These are phyloP conservation scores for Parasteatoda tepidariorum DNA, from an alignment of 1,140 invertebrate genomes.

Conservation along the genomic window DNA sequence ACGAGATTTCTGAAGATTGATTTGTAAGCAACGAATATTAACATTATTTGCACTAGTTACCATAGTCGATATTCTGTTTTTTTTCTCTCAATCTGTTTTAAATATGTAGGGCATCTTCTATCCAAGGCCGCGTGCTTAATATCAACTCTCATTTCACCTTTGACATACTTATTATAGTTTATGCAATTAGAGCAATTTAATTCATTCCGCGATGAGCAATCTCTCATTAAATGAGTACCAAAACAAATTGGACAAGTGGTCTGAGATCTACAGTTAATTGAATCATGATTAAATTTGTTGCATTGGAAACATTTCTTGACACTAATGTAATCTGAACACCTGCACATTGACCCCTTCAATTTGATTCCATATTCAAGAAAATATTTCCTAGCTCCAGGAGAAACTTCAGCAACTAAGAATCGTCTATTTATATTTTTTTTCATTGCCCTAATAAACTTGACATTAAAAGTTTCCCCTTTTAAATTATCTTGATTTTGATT, in stretches of 20 bases:
- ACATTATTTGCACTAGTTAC: neutral
- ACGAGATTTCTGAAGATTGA: neutral
- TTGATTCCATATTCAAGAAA: too few relatives aligned
- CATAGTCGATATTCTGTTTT: neutral
- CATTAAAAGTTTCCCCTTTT: too few relatives aligned
- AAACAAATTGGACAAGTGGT: neutral
- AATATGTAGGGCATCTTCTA: neutral
- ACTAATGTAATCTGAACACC: too few relatives aligned
- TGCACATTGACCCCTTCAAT: too few relatives aligned
- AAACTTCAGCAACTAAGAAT: too few relatives aligned
- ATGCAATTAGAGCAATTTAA: neutral
- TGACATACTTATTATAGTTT: neutral
- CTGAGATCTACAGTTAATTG: neutral
- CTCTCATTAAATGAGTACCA: neutral
- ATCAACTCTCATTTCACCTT: neutral
- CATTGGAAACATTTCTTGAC: neutral
- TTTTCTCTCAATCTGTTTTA: neutral
- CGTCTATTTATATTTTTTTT: too few relatives aligned
- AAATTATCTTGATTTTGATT: too few relatives aligned
- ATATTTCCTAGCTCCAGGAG: too few relatives aligned
- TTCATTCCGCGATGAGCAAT: neutral
- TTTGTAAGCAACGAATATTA: neutral
- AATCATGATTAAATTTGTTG: neutral
- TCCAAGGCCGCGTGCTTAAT: neutral
- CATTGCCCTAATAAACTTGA: too few relatives aligned